Percentiles rank a stretch among this genome's conserved stretches.
These are phyloP conservation scores for Podarcis muralis DNA, from an alignment of 2,113 vertebrate species.

Conservation along the genomic window DNA sequence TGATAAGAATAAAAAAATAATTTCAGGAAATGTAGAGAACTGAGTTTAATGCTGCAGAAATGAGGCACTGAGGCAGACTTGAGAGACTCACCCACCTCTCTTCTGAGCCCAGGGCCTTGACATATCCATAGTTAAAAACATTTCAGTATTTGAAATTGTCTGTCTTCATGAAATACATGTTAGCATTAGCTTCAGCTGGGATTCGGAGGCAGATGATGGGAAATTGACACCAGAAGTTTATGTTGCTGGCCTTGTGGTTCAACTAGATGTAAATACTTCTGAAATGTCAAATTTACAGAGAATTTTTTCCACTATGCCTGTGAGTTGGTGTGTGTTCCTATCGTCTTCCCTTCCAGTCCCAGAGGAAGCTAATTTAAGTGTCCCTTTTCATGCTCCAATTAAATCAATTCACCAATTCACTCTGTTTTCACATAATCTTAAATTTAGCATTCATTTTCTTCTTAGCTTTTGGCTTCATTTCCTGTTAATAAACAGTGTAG, in stretches of 20 bases:
- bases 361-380: conserved; percentile 69
- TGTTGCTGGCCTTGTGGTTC: conserved; percentile 62
- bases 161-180: conserved; percentile 37
- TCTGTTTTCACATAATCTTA: conserved; percentile 83
- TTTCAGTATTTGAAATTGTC: conserved; percentile 68
- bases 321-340: conserved; percentile 38
- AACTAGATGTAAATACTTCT: not conserved
- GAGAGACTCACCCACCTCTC: no score
- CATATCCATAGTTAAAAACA: conserved; percentile 61
- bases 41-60: no score
- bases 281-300: not conserved
- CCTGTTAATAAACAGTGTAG: conserved; percentile 83
- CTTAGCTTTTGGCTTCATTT: conserved; percentile 85
- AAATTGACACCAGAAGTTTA: conserved; percentile 68
- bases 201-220: conserved; percentile 12
- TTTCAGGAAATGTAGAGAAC: no score
- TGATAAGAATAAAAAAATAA: no score
- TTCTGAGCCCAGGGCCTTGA: no score
- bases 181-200: no score
- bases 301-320: conserved; percentile 46
- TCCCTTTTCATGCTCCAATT: conserved; percentile 82
- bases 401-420: conserved; percentile 83
- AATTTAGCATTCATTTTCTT: conserved; percentile 86
- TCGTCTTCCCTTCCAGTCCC: conserved; percentile 55
- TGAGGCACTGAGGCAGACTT: no score